Evolutionary conservation across 2,113 vertebrate species (phyloP), one percentile per base, ranked within the genome.

Genomic region (Ptilorrhoa leucosticta): DNA sequence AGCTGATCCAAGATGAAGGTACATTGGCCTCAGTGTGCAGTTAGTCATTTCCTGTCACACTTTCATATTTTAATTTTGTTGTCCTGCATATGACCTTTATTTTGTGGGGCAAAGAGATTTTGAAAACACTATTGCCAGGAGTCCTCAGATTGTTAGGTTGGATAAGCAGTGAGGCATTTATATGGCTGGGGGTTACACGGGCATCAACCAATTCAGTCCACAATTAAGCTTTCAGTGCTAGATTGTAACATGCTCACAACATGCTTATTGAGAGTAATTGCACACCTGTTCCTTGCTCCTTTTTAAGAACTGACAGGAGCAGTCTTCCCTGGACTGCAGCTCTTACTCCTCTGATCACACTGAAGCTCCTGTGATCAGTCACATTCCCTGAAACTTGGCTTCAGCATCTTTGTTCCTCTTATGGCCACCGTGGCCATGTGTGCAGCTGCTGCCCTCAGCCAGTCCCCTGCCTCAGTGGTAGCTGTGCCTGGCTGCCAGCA

Each of bases 31-130:
- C 80, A 66, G 86, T 11, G 76, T 73, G 51, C 87, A 77, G 39
- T 96, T 95, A 95, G 95, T 96, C 78, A 93, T 93, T 96, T 97
- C 93, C 94, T 96, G 93, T 91, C 92, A 39, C 9, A 72, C 91
- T 85, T 83, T 83, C 85, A 28, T 58, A 78, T 73, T 85, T 79
- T 70, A 96, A 58, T 77, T 90, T 68, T 68, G 18, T 28, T 70
- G 63, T 70, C 45, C 79, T 90, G 69, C n/a, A 12, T 58, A 9
- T 78, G 91, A 96, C 91, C 94, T 87, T 90, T 86, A 92, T 90
- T 89, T 93, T 64, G 51, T 37, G 93, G 91, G 79, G 70, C 87
- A 91, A 80, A 90, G 78, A 57, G 87, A 80, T 93, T 84, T 65
- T 66, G 90, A 78, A 65, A 73, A 56, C 8, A 2, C 47, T 14